Evolutionary conservation across 2,797 vertebrate genomes (phyloP), one percentile per base, ranked within the genome.

Genomic region (Danionella dracula): DNA sequence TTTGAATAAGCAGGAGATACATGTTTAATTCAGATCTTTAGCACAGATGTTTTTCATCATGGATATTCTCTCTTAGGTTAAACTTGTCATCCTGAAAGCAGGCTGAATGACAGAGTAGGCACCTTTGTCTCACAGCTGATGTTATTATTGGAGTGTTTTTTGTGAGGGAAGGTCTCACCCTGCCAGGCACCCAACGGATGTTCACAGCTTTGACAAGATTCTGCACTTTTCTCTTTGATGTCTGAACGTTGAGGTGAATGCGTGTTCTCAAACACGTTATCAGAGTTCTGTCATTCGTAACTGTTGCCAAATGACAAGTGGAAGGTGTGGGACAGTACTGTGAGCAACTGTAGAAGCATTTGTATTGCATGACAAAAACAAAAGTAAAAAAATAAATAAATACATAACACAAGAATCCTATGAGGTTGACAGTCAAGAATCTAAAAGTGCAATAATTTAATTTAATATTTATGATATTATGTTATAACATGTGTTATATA

Each of bases 81-180:
- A 66, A 55, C 4, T 20, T 40, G 42, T 42, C 17, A 37, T 66
- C 31, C 76, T 78, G 19, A 63, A 40, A 21, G 66, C 56, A 74
- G 71, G 67, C 51, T 81, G 83, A 84, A 74, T 68, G 79, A 84
- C 72, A 70, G 76, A 78, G 78, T 83, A 81, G 74, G 35, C 87
- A 92, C 89, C 88, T 86, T 85, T 84, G 86, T 89, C 92, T 93
- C 89, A 77, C 87, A 83, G 81, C 85, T 87, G 72, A 73, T 88
- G 91, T 92, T 82, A 93, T 90, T 93, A 89, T 90, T 91, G 92
- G 91, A 84, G 90, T 89, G 88, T 88, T 83, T 87, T 90, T 85
- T 90, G 86, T 85, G 83, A 86, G 86, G 81, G 76, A 78, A 84
- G 38, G 72, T 56, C 69, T 70, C 63, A 60, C 70, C 50, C 70